Base-by-base conservation (phyloP, 2,797 vertebrate species). In the Gorsachius magnificus region DNA sequence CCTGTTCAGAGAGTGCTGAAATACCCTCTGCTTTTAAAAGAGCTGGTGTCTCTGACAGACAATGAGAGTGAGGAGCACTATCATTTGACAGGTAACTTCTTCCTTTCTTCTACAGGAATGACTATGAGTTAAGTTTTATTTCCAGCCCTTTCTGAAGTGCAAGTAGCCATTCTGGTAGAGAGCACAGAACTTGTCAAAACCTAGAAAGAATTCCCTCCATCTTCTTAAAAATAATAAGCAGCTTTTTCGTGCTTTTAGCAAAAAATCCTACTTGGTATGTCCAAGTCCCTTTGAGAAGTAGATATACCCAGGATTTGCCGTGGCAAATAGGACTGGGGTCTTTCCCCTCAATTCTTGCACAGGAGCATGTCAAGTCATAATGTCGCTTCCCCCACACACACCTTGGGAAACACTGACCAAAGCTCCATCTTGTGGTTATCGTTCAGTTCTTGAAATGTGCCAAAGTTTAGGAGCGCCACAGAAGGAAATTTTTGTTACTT, bases 1-100 rank as follows among this genome's bases (percentile, higher is more conserved):
- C 99, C 99, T 0, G 99, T 99, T 54, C 99, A 99, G 98, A 98
- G 99, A 90, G 99, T 99, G 90, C 98, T 99, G 71, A 99, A 99
- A 98, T 99, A 99, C 76, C 99, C 99, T 11, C 97, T 99, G 94
- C 98, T 99, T 98, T 98, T 99, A 88, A 97, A 98, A 97, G 99
- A 99, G 97, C 98, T 99, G 76, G 99, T 99, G 95, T 99, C 99
- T 21, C 98, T 99, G 85, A 99, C 99, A 0, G 99, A 99, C 70
- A 94, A 97, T 0, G 99, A 99, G 95, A 99, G 99, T 24, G 99
- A 99, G 96, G 99, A 99, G 96, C 99, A 99, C 95, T 99, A 99
- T 88, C 99, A 99, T 96, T 98, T 99, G 93, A 99, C 99, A 65
- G 99, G 99, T 99, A 98, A 91, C 64, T 51, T 38, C 38, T 54